Evolutionary conservation across 2,888 invertebrate species (phyloP).

Genomic region (Deladenus siricidicola): DNA sequence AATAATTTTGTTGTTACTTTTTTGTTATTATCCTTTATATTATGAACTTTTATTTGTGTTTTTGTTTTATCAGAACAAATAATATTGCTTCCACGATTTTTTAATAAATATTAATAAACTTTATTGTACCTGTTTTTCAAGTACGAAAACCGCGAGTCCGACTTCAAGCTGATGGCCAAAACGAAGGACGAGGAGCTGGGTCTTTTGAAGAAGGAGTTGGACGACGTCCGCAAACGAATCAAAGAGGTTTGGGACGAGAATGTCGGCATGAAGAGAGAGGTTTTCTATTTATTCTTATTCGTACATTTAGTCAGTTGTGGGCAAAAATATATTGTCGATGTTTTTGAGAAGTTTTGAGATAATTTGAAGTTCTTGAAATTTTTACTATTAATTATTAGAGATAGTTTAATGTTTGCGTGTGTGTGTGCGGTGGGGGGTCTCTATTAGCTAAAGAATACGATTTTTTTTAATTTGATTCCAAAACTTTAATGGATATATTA

Average conservation of each 20-base stretch:
- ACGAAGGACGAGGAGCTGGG: constrained; percentile 29
- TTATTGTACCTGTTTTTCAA: constrained; percentile 11
- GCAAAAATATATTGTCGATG: too few relatives aligned
- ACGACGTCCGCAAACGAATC: constrained; percentile 22
- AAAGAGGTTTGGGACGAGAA: constrained; percentile 29
- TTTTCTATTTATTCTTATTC: constrained; percentile 2
- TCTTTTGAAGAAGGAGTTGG: constrained; percentile 17
- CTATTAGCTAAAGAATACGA: too few relatives aligned
- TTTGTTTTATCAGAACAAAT: not conserved
- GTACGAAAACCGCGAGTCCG: constrained; percentile 40
- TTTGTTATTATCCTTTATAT: not conserved
- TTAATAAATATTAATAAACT: not conserved
- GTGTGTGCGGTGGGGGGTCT: too few relatives aligned
- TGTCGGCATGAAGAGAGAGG: constrained; percentile 26
- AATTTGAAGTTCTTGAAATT: too few relatives aligned
- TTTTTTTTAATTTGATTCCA: too few relatives aligned
- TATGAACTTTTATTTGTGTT: not conserved
- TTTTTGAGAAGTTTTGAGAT: too few relatives aligned
- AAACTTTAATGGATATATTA: too few relatives aligned
- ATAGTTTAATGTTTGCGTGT: too few relatives aligned
- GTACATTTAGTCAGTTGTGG: too few relatives aligned
- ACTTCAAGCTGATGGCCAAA: constrained; percentile 17
- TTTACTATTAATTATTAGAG: too few relatives aligned
- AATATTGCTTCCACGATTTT: not conserved
- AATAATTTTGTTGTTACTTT: too few relatives aligned